Percentiles rank a stretch among this genome's conserved stretches.
phyloP scores from a whole-genome alignment of 2,797 vertebrate genomes.

The Molossus molossus region DNA sequence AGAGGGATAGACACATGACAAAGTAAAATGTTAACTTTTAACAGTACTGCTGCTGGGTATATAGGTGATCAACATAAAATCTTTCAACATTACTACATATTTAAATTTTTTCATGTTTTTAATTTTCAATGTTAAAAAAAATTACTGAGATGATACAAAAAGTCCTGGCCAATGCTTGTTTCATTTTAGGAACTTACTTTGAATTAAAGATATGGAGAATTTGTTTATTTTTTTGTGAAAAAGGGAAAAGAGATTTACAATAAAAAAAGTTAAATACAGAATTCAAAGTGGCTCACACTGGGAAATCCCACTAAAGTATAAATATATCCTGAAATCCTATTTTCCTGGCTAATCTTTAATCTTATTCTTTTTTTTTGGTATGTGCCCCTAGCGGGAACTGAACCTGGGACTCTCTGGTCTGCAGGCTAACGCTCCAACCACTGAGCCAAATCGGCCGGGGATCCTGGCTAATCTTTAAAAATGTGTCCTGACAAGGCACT shows the following conservation, averaged over 20 bases:
- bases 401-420: too few relatives aligned
- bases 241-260: not conserved
- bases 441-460: too few relatives aligned
- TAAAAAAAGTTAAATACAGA: conserved; percentile 21
- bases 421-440: too few relatives aligned
- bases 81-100: not conserved
- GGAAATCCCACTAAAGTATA: not conserved
- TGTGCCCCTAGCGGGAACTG: too few relatives aligned
- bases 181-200: conserved; percentile 40
- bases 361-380: too few relatives aligned
- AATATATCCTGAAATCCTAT: not conserved
- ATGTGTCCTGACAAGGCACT: not conserved
- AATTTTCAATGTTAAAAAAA: not conserved
- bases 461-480: not conserved
- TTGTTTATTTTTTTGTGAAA: conserved; percentile 13
- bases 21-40: conserved; percentile 8
- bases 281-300: conserved; percentile 3
- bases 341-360: not conserved
- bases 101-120: conserved; percentile 23
- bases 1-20: not conserved
- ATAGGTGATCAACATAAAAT: not conserved
- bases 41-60: not conserved
- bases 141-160: not conserved
- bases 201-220: not conserved
- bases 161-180: conserved; percentile 44